Percentiles rank a stretch among this genome's conserved stretches.
Conservation (phyloP, 1,140 invertebrate species). For the Drosophila setifemur region DNA sequence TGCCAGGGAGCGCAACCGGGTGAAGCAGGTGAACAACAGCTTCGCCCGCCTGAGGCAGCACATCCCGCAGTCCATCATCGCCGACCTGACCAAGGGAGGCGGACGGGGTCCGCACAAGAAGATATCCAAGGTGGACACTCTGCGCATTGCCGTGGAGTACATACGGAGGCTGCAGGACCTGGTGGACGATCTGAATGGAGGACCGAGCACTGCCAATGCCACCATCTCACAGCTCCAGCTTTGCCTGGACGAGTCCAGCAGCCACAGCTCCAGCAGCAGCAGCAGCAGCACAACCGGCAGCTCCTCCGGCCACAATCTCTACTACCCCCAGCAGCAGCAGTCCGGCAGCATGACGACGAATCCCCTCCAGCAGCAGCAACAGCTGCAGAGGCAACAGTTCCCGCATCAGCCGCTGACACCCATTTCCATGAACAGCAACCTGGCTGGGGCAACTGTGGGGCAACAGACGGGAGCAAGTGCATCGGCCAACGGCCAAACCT, state of each 20-base stretch:
- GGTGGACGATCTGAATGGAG: conserved; percentile 86
- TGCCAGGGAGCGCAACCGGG: conserved; percentile 95
- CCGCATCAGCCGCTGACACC: conserved; percentile 60
- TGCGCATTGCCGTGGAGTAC: conserved; percentile 96
- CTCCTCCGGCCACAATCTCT: conserved; percentile 24
- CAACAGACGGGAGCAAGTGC: not conserved
- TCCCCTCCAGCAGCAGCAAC: conserved; percentile 73
- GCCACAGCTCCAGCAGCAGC: conserved; percentile 83
- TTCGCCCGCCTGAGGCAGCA: conserved; percentile 94
- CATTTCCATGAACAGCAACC: conserved; percentile 57
- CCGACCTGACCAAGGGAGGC: conserved; percentile 86
- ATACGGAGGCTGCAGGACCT: conserved; percentile 94
- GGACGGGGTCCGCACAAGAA: conserved; percentile 91
- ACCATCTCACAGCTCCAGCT: conserved; percentile 48
- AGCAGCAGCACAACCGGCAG: conserved; percentile 37
- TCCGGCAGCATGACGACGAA: conserved; percentile 83
- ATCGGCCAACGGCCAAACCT: conserved; percentile 16
- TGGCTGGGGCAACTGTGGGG: not conserved
- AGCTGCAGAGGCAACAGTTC: conserved; percentile 63
- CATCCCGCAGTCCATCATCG: conserved; percentile 90
- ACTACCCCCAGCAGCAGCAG: conserved; percentile 77
- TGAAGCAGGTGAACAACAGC: conserved; percentile 97
- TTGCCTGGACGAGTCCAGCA: conserved; percentile 82
- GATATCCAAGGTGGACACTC: conserved; percentile 97
- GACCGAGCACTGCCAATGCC: not conserved